Percentiles rank a stretch among this genome's conserved stretches.
These are phyloP conservation scores for Amiota communis DNA, from an alignment of 2,888 invertebrate genomes.

Conservation along the genomic window DNA sequence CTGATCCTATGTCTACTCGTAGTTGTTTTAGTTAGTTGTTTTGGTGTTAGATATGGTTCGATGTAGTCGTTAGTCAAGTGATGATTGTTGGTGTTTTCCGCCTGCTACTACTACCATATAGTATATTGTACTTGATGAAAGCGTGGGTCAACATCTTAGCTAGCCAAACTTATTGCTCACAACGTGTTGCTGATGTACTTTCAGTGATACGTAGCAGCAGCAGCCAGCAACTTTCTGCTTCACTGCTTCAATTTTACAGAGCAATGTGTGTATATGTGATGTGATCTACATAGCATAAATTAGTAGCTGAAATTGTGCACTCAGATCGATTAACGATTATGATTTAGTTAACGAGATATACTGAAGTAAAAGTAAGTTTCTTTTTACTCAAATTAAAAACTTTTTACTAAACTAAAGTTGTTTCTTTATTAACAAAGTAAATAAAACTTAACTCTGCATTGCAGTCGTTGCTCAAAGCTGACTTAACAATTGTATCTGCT, in stretches of 20 bases:
- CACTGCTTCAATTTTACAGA: slow-evolving; percentile 51
- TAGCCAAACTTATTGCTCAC: slow-evolving; percentile 13
- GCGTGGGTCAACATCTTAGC: slow-evolving; percentile 19
- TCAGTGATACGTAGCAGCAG: slow-evolving; percentile 54
- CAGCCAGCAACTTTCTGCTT: slow-evolving; percentile 4
- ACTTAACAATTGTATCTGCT: too few species aligned
- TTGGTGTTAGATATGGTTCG: slow-evolving; percentile 50
- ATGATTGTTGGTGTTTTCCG: slow-evolving; percentile 49
- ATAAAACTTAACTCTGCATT: slow-evolving; percentile 49
- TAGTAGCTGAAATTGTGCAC: background rate
- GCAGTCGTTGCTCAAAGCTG: slow-evolving; percentile 41
- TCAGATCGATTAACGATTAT: background rate
- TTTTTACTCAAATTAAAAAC: background rate
- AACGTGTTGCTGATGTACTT: slow-evolving; percentile 64
- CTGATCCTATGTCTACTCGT: slow-evolving; percentile 2
- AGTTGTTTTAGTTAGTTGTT: slow-evolving; percentile 15
- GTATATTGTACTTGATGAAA: background rate
- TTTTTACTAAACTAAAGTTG: slow-evolving; percentile 9
- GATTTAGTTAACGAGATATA: slow-evolving; percentile 28
- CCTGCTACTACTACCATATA: slow-evolving; percentile 38
- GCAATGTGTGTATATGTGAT: slow-evolving; percentile 36
- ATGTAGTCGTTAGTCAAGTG: slow-evolving; percentile 12
- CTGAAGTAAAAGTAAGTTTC: slow-evolving; percentile 18
- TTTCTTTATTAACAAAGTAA: slow-evolving; percentile 28
- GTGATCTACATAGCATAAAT: slow-evolving; percentile 34